Percentiles rank a stretch among this genome's conserved stretches.
These are phyloP conservation scores for Maconellicoccus hirsutus DNA, from an alignment of 1,140 invertebrate genomes.

Conservation along the genomic window DNA sequence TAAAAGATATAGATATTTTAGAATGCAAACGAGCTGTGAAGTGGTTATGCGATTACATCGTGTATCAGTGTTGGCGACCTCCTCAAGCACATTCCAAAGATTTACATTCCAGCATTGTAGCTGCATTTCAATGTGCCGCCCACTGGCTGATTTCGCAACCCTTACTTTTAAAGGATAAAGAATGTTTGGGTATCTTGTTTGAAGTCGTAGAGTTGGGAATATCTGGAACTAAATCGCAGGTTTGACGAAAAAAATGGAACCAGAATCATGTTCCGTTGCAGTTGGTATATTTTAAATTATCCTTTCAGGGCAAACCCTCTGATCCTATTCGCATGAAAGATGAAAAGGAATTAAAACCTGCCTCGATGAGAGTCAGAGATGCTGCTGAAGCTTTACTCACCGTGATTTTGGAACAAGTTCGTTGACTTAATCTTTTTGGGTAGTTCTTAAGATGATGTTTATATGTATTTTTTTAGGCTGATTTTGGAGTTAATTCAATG, in stretches of 20 bases:
- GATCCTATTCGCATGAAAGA: slow-evolving; percentile 86
- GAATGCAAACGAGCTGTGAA: slow-evolving; percentile 89
- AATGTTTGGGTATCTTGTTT: slow-evolving; percentile 81
- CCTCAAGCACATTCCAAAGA: slow-evolving; percentile 93
- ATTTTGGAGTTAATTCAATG: slow-evolving; percentile 68
- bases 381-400: slow-evolving; percentile 86
- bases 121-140: slow-evolving; percentile 81
- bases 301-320: slow-evolving; percentile 62
- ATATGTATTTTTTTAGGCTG: slow-evolving; percentile 66
- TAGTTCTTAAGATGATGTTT: slow-evolving; percentile 6
- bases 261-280: neutral
- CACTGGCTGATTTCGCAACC: slow-evolving; percentile 86
- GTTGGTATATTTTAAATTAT: neutral
- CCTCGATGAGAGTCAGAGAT: slow-evolving; percentile 89
- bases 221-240: slow-evolving; percentile 78
- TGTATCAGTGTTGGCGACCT: slow-evolving; percentile 87
- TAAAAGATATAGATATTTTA: slow-evolving; percentile 73
- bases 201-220: slow-evolving; percentile 96
- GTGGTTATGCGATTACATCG: slow-evolving; percentile 96
- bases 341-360: slow-evolving; percentile 90
- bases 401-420: slow-evolving; percentile 79
- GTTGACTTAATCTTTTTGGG: neutral
- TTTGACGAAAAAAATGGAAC: slow-evolving; percentile 30
- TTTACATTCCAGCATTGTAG: slow-evolving; percentile 93
- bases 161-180: slow-evolving; percentile 76